These are phyloP conservation scores for Watsonalla cultraria DNA, from an alignment of 2,888 invertebrate genomes.

Conservation along the genomic window DNA sequence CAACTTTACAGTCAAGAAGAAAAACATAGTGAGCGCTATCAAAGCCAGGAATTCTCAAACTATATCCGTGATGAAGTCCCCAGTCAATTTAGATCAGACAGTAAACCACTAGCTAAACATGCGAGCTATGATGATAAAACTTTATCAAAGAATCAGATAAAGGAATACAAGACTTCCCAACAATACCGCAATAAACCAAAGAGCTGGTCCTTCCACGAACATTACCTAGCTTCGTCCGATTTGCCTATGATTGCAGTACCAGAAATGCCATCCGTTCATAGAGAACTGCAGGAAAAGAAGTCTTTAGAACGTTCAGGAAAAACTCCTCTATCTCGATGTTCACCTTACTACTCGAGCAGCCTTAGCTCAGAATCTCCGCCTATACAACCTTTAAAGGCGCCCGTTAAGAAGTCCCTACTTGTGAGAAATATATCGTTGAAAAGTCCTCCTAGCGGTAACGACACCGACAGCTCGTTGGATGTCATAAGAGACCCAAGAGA, in stretches of 20 bases:
- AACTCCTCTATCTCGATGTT: conserved; percentile 81
- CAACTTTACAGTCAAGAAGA: conserved; percentile 80
- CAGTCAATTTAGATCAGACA: conserved; percentile 71
- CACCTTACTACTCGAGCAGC: conserved; percentile 87
- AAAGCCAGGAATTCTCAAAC: conserved; percentile 81
- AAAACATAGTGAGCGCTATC: conserved; percentile 81
- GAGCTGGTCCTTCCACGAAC: conserved; percentile 82
- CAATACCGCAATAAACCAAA: conserved; percentile 78
- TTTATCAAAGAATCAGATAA: conserved; percentile 80
- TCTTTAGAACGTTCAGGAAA: conserved; percentile 69
- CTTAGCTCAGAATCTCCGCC: conserved; percentile 86
- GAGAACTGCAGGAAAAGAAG: conserved; percentile 68
- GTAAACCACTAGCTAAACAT: conserved; percentile 80
- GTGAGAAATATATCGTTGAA: conserved; percentile 80
- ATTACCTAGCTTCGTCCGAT: conserved; percentile 77
- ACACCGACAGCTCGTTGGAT: conserved; percentile 85
- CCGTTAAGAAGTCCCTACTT: conserved; percentile 81
- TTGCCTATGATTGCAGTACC: conserved; percentile 77
- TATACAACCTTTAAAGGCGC: conserved; percentile 81
- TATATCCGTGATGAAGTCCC: conserved; percentile 59
- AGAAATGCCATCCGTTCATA: conserved; percentile 66
- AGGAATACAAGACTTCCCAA: conserved; percentile 79
- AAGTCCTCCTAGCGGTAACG: conserved; percentile 86
- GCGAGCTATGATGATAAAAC: conserved; percentile 83
- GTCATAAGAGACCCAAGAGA: conserved; percentile 83